Conservation (phyloP, 2,888 invertebrate species). For the Chorisops tibialis region DNA sequence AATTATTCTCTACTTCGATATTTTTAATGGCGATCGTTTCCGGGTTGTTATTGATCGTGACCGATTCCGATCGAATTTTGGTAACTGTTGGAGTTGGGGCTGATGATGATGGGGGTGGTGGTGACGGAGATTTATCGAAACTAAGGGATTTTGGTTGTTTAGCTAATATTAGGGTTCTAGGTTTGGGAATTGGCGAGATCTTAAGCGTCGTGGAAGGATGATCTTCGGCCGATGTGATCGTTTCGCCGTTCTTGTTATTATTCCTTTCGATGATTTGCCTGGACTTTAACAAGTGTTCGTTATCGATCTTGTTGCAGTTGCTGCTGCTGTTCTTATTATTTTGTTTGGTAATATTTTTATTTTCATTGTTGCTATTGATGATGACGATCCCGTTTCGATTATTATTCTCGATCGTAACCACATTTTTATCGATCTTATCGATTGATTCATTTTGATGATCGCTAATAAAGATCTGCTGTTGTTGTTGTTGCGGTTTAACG, state of each 20-base stretch:
- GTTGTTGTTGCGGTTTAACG: slow-evolving; percentile 30
- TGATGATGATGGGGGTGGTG: too few relatives aligned
- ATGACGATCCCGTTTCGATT: slow-evolving; percentile 31
- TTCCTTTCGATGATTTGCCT: background rate
- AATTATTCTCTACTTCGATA: slow-evolving; percentile 49
- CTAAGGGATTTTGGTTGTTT: slow-evolving; percentile 21
- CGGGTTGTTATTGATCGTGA: slow-evolving; percentile 21
- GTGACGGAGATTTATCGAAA: background rate
- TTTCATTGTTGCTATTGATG: slow-evolving; percentile 22
- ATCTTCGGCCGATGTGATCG: background rate
- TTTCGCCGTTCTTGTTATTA: background rate
- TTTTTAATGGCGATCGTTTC: slow-evolving; percentile 44
- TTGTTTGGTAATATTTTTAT: background rate
- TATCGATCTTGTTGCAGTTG: background rate
- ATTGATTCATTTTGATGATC: slow-evolving; percentile 35
- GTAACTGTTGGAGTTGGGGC: background rate
- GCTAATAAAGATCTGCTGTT: slow-evolving; percentile 14
- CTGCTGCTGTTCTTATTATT: background rate
- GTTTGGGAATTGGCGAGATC: slow-evolving; percentile 30
- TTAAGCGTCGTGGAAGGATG: slow-evolving; percentile 9
- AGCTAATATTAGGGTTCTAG: slow-evolving; percentile 26
- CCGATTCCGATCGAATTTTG: background rate
- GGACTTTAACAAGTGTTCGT: background rate
- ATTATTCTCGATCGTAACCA: slow-evolving; percentile 24
- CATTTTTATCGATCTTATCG: slow-evolving; percentile 32